Evolutionary conservation across 2,888 invertebrate genomes (phyloP).

Genomic region (Lepidocyrtinus sp.): DNA sequence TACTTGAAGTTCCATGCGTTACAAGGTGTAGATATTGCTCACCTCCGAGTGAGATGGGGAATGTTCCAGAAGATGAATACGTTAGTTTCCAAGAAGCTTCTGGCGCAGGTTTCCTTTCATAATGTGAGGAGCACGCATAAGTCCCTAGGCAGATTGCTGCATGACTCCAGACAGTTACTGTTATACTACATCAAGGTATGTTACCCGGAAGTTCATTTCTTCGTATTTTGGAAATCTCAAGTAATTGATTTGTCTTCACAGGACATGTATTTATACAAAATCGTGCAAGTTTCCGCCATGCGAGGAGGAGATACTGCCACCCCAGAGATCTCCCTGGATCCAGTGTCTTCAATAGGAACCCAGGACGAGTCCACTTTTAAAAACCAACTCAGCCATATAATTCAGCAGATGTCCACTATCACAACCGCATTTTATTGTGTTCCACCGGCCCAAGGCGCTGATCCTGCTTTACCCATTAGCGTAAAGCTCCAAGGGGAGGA

Average conservation of each 20-base stretch:
- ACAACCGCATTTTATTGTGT: slow-evolving; percentile 72
- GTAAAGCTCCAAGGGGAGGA: slow-evolving; percentile 73
- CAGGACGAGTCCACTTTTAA: slow-evolving; percentile 30
- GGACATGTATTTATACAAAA: slow-evolving; percentile 42
- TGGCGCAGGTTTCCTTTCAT: slow-evolving; percentile 38
- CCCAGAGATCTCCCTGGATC: slow-evolving; percentile 72
- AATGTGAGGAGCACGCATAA: not conserved
- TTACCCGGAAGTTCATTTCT: not conserved
- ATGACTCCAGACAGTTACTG: slow-evolving; percentile 36
- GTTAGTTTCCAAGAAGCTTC: slow-evolving; percentile 28
- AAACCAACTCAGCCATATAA: slow-evolving; percentile 71
- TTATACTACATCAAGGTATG: slow-evolving; percentile 43
- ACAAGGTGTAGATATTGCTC: slow-evolving; percentile 22
- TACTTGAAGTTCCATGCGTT: slow-evolving; percentile 15
- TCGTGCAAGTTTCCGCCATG: slow-evolving; percentile 32
- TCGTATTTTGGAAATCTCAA: not conserved
- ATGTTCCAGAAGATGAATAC: slow-evolving; percentile 50
- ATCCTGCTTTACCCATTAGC: slow-evolving; percentile 73
- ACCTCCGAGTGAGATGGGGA: slow-evolving; percentile 36
- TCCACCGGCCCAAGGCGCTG: slow-evolving; percentile 72
- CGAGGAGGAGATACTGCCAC: slow-evolving; percentile 71
- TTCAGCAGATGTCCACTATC: slow-evolving; percentile 71
- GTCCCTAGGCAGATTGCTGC: slow-evolving; percentile 39
- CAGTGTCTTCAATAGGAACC: slow-evolving; percentile 72
- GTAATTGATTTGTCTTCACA: not conserved